Percentiles rank a stretch among this genome's conserved stretches.
Conservation (phyloP, 1,140 invertebrate species). For the Drosophila guanche region DNA sequence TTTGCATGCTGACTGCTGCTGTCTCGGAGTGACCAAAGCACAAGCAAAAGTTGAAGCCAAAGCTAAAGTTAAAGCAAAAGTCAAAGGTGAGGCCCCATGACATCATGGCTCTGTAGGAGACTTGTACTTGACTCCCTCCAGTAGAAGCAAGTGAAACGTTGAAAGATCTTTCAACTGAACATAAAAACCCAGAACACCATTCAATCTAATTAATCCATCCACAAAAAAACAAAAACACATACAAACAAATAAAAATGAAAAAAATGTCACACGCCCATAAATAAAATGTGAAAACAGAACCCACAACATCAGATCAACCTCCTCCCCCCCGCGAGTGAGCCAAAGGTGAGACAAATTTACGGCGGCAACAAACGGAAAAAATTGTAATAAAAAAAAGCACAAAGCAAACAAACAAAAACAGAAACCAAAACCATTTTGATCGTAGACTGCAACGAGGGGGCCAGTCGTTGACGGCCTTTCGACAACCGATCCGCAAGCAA, state of each 20-base stretch:
- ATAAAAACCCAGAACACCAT: slow-evolving; percentile 19
- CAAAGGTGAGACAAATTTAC: slow-evolving; percentile 55
- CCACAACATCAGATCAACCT: neutral
- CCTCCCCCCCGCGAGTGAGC: neutral
- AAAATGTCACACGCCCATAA: slow-evolving; percentile 57
- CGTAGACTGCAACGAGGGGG: slow-evolving; percentile 41
- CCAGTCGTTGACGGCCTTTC: slow-evolving; percentile 30
- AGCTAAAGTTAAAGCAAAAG: slow-evolving; percentile 22
- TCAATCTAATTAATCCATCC: slow-evolving; percentile 59
- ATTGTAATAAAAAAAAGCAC: slow-evolving; percentile 19
- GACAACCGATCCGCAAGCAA: slow-evolving; percentile 13
- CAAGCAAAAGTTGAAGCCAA: slow-evolving; percentile 51
- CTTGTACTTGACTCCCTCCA: slow-evolving; percentile 29
- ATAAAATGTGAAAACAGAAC: slow-evolving; percentile 31
- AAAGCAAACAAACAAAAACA: slow-evolving; percentile 1
- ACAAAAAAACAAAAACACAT: slow-evolving; percentile 37
- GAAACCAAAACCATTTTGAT: slow-evolving; percentile 46
- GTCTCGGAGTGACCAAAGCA: slow-evolving; percentile 40
- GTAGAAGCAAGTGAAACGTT: slow-evolving; percentile 31
- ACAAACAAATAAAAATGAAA: slow-evolving; percentile 16
- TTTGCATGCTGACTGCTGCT: slow-evolving; percentile 46
- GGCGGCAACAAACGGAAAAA: slow-evolving; percentile 19
- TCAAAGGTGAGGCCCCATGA: slow-evolving; percentile 69
- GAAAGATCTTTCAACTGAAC: slow-evolving; percentile 18
- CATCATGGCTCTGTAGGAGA: slow-evolving; percentile 53